A percentile compares a stretch with the other conserved stretches of the same genome.
These are phyloP conservation scores for Lucinisca nassula DNA, from an alignment of 2,888 invertebrate genomes.

Conservation along the genomic window DNA sequence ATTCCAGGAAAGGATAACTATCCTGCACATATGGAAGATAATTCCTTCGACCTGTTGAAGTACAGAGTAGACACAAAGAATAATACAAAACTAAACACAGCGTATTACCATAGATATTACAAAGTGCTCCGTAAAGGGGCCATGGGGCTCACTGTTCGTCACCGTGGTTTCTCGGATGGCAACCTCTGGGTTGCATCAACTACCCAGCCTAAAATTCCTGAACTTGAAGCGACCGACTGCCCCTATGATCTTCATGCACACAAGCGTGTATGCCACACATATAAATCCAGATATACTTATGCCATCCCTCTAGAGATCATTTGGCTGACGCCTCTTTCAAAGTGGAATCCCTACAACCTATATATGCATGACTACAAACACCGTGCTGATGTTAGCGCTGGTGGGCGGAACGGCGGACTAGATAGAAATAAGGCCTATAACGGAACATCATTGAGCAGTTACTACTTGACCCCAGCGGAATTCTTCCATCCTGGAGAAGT, in stretches of 20 bases:
- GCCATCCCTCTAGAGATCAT: conserved; percentile 84
- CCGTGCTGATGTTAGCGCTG: not conserved
- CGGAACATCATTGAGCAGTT: conserved; percentile 64
- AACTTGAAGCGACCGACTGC: conserved; percentile 64
- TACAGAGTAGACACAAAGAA: conserved; percentile 45
- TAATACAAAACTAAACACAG: conserved; percentile 47
- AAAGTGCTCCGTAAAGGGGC: conserved; percentile 54
- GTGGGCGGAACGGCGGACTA: conserved; percentile 32
- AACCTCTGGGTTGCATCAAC: conserved; percentile 74
- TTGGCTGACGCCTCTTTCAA: conserved; percentile 80
- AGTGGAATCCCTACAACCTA: conserved; percentile 82
- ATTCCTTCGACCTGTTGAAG: conserved; percentile 53
- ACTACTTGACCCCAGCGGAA: conserved; percentile 69
- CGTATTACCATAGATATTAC: conserved; percentile 54
- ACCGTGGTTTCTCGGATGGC: conserved; percentile 70
- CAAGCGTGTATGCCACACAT: conserved; percentile 53
- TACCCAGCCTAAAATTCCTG: conserved; percentile 71
- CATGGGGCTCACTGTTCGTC: conserved; percentile 43
- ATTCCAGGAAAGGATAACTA: conserved; percentile 67
- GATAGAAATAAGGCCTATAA: conserved; percentile 64
- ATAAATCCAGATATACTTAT: conserved; percentile 73
- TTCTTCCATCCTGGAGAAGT: conserved; percentile 64
- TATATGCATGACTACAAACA: not conserved
- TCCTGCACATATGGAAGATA: conserved; percentile 31
- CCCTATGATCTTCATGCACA: conserved; percentile 37